Percentiles rank a stretch among this genome's conserved stretches.
These are phyloP conservation scores for Candidula unifasciata DNA, from an alignment of 2,888 invertebrate species.

Conservation along the genomic window DNA sequence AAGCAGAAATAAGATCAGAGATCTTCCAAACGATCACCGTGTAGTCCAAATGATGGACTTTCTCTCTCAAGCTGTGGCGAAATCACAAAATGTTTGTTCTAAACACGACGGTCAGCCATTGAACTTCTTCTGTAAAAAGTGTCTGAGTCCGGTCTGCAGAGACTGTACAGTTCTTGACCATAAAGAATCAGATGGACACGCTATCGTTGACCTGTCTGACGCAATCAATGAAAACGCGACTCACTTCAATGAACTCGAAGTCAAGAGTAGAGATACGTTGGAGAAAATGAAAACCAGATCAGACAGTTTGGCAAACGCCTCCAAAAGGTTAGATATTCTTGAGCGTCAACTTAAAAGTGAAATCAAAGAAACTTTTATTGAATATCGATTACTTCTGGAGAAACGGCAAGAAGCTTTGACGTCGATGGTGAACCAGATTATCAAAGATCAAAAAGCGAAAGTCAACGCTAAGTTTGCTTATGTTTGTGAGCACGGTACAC, in stretches of 20 bases:
- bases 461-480: constrained; percentile 68
- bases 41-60: constrained; percentile 75
- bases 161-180: constrained; percentile 74
- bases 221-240: constrained; percentile 67
- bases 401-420: constrained; percentile 69
- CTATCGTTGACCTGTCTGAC: constrained; percentile 68
- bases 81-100: constrained; percentile 68
- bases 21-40: constrained; percentile 72
- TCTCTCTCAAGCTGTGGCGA: constrained; percentile 67
- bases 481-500: constrained; percentile 67
- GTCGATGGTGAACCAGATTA: constrained; percentile 62
- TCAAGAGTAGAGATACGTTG: constrained; percentile 52
- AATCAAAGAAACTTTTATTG: constrained; percentile 73
- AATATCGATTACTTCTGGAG: constrained; percentile 70
- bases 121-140: constrained; percentile 72
- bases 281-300: constrained; percentile 67
- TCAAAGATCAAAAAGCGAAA: constrained; percentile 67
- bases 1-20: constrained; percentile 65
- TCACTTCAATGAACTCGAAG: constrained; percentile 63
- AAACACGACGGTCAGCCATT: constrained; percentile 72
- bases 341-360: constrained; percentile 65
- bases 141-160: constrained; percentile 68
- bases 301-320: constrained; percentile 69
- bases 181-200: constrained; percentile 69
- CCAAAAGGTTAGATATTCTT: constrained; percentile 70